A percentile compares a stretch with the other conserved stretches of the same genome.
Evolutionary conservation across 2,888 invertebrate genomes (phyloP).

Genomic region (Bembecia ichneumoniformis): DNA sequence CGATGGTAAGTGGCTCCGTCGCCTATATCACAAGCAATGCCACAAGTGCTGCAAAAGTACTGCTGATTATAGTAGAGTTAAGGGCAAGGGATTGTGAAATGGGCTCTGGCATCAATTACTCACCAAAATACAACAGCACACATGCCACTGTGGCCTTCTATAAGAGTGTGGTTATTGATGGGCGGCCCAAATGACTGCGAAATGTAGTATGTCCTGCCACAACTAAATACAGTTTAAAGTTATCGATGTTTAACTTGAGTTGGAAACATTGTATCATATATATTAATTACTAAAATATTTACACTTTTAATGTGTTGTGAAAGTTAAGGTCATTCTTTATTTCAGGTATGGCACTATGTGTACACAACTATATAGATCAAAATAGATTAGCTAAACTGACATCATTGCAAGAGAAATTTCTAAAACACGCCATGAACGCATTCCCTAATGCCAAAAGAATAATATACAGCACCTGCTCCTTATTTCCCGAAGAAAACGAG

Average conservation of each 20-base stretch:
- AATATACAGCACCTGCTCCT: slow-evolving; percentile 97
- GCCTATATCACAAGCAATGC: too few species aligned
- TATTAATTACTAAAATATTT: not conserved
- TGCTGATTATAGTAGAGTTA: too few species aligned
- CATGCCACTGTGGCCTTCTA: too few species aligned
- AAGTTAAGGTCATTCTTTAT: slow-evolving; percentile 1
- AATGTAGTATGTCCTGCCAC: too few species aligned
- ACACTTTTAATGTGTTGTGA: not conserved
- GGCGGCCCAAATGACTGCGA: too few species aligned
- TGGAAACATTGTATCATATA: not conserved
- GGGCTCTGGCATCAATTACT: too few species aligned
- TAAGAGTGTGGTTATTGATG: too few species aligned
- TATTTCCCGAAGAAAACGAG: slow-evolving; percentile 93
- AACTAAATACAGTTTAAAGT: too few species aligned
- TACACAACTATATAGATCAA: slow-evolving; percentile 57
- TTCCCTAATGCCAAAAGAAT: slow-evolving; percentile 89
- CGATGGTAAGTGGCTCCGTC: too few species aligned
- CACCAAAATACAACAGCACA: too few species aligned
- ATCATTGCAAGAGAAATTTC: slow-evolving; percentile 85
- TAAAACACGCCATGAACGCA: slow-evolving; percentile 86
- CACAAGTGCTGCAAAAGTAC: too few species aligned
- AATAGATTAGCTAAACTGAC: slow-evolving; percentile 76
- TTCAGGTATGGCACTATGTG: slow-evolving; percentile 55
- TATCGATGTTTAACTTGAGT: not conserved
- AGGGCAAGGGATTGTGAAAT: too few species aligned